phyloP scores from a whole-genome alignment of 2,797 vertebrate species.

The Sebastiscus albofasciatus region DNA sequence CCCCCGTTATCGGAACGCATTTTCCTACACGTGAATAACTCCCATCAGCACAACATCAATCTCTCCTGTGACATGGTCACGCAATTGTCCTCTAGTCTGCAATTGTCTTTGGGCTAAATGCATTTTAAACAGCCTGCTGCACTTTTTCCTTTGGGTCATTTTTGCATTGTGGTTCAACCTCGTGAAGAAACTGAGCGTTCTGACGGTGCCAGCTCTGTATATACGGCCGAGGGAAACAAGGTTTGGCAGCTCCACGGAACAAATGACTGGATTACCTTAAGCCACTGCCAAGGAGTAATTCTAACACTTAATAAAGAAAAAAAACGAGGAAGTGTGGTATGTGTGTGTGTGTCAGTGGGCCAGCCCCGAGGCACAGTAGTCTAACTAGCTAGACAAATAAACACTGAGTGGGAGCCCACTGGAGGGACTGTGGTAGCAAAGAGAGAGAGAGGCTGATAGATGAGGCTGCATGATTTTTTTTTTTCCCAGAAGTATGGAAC shows the following conservation, averaged over 20 bases:
- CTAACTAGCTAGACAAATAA: conserved; percentile 83
- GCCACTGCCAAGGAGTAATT: conserved; percentile 84
- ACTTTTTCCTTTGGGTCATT: conserved; percentile 41
- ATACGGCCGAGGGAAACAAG: conserved; percentile 75
- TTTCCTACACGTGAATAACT: conserved; percentile 44
- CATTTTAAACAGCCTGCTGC: conserved; percentile 37
- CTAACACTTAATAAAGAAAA: conserved; percentile 87
- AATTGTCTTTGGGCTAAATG: conserved; percentile 44
- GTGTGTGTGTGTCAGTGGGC: conserved; percentile 44
- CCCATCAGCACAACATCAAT: conserved; percentile 54
- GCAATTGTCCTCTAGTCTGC: conserved; percentile 46
- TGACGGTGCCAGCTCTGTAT: conserved; percentile 72
- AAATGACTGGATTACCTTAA: conserved; percentile 86
- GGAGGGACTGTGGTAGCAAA: conserved; percentile 54
- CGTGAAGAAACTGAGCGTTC: conserved; percentile 42
- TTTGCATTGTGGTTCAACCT: conserved; percentile 55
- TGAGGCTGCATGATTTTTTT: conserved; percentile 32
- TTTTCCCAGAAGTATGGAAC: neutral
- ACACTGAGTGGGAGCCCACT: conserved; percentile 71
- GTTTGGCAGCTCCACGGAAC: conserved; percentile 84
- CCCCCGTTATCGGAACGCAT: conserved; percentile 6
- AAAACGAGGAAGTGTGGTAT: conserved; percentile 53
- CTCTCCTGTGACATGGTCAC: conserved; percentile 35
- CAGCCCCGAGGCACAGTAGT: conserved; percentile 79
- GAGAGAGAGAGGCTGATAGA: conserved; percentile 54